Evolutionary conservation across 2,113 vertebrate genomes (phyloP), one percentile per base, ranked within the genome.

Genomic region (Geococcyx californianus): DNA sequence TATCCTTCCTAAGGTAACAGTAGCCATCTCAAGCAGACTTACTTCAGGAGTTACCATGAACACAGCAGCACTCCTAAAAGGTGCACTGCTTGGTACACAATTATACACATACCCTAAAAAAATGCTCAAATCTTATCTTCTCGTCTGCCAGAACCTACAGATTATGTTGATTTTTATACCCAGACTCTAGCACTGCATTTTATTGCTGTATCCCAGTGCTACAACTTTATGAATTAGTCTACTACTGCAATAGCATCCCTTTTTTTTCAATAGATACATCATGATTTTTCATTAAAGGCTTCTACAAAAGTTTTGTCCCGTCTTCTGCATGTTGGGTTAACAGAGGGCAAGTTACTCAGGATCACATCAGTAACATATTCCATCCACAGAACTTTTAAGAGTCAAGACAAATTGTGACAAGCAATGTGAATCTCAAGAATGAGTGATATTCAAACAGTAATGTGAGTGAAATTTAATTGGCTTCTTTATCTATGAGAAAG

Each of bases 221-320:
- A 44, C 10, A 54, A 29, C 16, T 64, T 68, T 14, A n/a, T 31
- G 5, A 19, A 40, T 31, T 68, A 72, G 6, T 52, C 45, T 60
- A 5, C 7, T 40, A 13, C 16, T 34, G n/a, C 10, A 82, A 13
- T 62, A 63, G 34, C 5, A 13, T 60, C 38, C 4, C 5, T 45
- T 28, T 55, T 67, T 49, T 70, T 51, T 29, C 16, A 49, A 36
- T 2, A 89, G 16, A 33, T 40, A n/a, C n/a, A 45, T 0, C 16
- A 7, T 0, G 13, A 7, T 31, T 74, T 84, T 90, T 54, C 9
- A 24, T 73, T 0, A 64, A 72, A 76, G n/a, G 6, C 10, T 83
- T 20, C 23, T 54, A 16, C 10, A 1, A 10, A 4, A 28, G 6
- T 47, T 83, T 76, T n/a, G 16, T 10, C 25, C 25, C n/a, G 2